Percentiles rank a stretch among this genome's conserved stretches.
phyloP scores from a whole-genome alignment of 2,888 invertebrate genomes.

The Mythimna loreyi region DNA sequence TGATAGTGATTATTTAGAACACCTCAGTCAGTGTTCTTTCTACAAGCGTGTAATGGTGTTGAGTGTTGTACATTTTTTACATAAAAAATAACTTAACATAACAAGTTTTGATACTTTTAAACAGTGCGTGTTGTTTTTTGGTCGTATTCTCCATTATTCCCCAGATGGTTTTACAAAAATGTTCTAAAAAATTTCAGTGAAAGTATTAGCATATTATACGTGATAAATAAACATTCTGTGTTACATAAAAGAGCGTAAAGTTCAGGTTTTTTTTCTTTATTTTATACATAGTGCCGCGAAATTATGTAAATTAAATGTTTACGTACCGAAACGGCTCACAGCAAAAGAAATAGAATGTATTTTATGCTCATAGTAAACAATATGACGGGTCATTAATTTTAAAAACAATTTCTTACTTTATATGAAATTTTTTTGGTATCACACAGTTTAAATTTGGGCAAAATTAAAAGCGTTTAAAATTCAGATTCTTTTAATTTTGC shows the following conservation, averaged over 20 bases:
- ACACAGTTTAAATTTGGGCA: not conserved
- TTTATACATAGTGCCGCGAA: slow-evolving; percentile 35
- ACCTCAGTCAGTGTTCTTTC: slow-evolving; percentile 60
- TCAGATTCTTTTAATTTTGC: too few species aligned
- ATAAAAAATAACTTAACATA: slow-evolving; percentile 6
- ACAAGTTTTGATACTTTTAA: slow-evolving; percentile 26
- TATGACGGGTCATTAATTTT: slow-evolving; percentile 22
- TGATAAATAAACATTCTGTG: slow-evolving; percentile 48
- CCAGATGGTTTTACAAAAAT: not conserved
- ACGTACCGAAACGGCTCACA: slow-evolving; percentile 30
- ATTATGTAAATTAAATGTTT: slow-evolving; percentile 54
- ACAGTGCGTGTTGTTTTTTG: slow-evolving; percentile 56
- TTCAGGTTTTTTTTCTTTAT: slow-evolving; percentile 24
- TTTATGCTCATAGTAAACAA: slow-evolving; percentile 40
- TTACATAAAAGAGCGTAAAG: slow-evolving; percentile 54
- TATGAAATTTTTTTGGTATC: not conserved
- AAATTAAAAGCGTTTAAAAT: not conserved
- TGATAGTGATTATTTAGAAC: slow-evolving; percentile 64
- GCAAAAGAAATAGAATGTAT: slow-evolving; percentile 37
- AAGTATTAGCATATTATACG: slow-evolving; percentile 49
- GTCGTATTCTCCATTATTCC: slow-evolving; percentile 32
- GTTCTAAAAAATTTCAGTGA: slow-evolving; percentile 45
- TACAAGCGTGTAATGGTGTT: slow-evolving; percentile 54
- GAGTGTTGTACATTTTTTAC: slow-evolving; percentile 37
- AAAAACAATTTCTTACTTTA: slow-evolving; percentile 7